Conservation (phyloP, 2,113 vertebrate genomes). For the Etheostoma spectabile region DNA sequence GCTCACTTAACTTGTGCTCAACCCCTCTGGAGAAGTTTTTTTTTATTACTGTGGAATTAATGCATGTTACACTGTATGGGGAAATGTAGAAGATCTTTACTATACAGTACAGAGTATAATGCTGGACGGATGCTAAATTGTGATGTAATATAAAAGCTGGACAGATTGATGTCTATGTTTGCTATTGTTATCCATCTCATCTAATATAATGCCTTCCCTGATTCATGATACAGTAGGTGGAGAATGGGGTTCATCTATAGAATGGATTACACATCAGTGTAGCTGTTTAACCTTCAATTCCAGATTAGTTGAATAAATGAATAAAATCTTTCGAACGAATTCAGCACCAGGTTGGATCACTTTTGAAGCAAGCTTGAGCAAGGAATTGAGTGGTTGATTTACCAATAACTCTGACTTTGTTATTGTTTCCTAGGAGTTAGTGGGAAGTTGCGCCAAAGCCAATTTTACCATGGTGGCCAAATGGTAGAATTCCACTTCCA, state of each 20-base stretch:
- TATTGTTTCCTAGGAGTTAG: neutral
- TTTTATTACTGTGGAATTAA: neutral
- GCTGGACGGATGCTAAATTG: neutral
- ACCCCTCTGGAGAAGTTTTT: slow-evolving; percentile 19
- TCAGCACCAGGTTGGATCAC: neutral
- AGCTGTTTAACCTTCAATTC: neutral
- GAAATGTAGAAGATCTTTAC: neutral
- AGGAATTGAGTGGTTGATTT: neutral
- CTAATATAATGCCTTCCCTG: neutral
- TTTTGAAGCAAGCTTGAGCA: neutral
- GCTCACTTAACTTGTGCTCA: slow-evolving; percentile 40
- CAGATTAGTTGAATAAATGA: neutral
- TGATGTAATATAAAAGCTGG: slow-evolving; percentile 9
- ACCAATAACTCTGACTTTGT: neutral
- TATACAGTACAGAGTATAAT: neutral
- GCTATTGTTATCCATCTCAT: neutral
- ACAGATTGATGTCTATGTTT: neutral
- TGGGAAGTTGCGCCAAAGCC: neutral
- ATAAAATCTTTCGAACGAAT: no score
- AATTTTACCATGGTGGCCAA: no score
- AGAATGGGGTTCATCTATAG: neutral
- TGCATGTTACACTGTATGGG: neutral
- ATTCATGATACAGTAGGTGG: slow-evolving; percentile 1
- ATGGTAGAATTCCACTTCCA: no score
- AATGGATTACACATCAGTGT: neutral